A percentile compares a stretch with the other conserved stretches of the same genome.
Conservation (phyloP, 2,888 invertebrate species). For the Trachelus stipa region DNA sequence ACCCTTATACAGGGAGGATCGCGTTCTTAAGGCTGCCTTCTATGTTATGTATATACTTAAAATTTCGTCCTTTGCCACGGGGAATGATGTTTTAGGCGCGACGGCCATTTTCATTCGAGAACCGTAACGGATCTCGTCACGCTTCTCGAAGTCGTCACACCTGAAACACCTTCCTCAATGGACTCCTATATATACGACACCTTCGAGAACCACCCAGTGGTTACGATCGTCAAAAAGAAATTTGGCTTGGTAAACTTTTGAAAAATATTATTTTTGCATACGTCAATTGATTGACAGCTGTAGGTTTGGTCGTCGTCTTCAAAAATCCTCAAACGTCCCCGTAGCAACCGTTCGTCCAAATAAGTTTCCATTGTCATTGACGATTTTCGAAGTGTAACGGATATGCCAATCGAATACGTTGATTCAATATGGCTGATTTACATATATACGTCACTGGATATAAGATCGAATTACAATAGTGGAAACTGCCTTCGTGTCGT, state of each 20-base stretch:
- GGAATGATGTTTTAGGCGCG: conserved; percentile 21
- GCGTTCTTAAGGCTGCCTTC: neutral
- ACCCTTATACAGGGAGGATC: conserved; percentile 15
- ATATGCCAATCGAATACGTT: neutral
- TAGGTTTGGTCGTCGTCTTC: neutral
- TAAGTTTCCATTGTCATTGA: neutral
- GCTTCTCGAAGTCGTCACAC: conserved; percentile 6
- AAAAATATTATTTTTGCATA: conserved; percentile 59
- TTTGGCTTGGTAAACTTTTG: conserved; percentile 44
- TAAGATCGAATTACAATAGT: neutral
- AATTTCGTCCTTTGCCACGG: conserved; percentile 22
- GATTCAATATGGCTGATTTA: neutral
- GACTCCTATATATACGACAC: neutral
- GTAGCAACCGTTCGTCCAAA: neutral
- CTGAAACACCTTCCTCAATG: conserved; percentile 5
- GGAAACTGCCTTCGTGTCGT: neutral
- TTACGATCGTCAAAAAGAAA: neutral
- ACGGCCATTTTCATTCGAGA: conserved; percentile 22
- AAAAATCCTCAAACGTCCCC: neutral
- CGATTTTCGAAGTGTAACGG: neutral
- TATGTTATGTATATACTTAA: conserved; percentile 13
- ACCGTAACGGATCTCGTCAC: conserved; percentile 40
- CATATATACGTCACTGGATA: neutral
- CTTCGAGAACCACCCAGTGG: neutral
- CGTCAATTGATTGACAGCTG: neutral